A percentile compares a stretch with the other conserved stretches of the same genome.
phyloP scores from a whole-genome alignment of 2,797 vertebrate species.

The Apogon talboti region DNA sequence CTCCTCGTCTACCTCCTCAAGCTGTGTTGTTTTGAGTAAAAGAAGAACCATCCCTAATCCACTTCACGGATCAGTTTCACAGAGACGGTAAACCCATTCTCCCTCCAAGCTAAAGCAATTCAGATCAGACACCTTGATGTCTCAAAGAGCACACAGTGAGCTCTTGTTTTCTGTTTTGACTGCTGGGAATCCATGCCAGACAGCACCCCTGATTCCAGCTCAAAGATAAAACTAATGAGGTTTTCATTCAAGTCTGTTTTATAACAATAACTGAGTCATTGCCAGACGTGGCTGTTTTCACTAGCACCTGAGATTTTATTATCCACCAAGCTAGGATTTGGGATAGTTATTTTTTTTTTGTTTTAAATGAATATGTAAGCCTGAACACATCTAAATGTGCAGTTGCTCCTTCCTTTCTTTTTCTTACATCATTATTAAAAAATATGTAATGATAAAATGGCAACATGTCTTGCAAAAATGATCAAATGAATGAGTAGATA shows the following conservation, averaged over 20 bases:
- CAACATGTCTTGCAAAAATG: background rate
- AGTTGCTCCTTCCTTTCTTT: conserved; percentile 45
- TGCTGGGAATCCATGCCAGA: conserved; percentile 82
- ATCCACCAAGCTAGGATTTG: conserved; percentile 76
- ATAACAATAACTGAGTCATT: conserved; percentile 79
- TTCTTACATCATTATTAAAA: conserved; percentile 38
- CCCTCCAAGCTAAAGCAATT: conserved; percentile 82
- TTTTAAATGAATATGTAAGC: conserved; percentile 59
- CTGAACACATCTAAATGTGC: conserved; percentile 65
- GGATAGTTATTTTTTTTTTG: conserved; percentile 62
- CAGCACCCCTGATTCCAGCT: conserved; percentile 80
- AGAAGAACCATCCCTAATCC: conserved; percentile 85
- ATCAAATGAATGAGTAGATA: background rate
- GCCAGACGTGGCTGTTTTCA: conserved; percentile 74
- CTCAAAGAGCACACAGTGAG: conserved; percentile 84
- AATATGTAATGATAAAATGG: conserved; percentile 20
- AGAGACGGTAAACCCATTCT: conserved; percentile 82
- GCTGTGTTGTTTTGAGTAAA: conserved; percentile 84
- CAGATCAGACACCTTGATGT: conserved; percentile 86
- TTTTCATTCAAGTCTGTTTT: conserved; percentile 78
- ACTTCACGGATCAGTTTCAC: conserved; percentile 84
- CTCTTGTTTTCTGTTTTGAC: conserved; percentile 86
- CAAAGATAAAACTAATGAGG: conserved; percentile 84
- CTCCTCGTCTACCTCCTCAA: conserved; percentile 73
- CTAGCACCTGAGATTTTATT: conserved; percentile 66